Evolutionary conservation across 1,140 invertebrate species (phyloP), one percentile per base, ranked within the genome.

Genomic region (Latrodectus geometricus): DNA sequence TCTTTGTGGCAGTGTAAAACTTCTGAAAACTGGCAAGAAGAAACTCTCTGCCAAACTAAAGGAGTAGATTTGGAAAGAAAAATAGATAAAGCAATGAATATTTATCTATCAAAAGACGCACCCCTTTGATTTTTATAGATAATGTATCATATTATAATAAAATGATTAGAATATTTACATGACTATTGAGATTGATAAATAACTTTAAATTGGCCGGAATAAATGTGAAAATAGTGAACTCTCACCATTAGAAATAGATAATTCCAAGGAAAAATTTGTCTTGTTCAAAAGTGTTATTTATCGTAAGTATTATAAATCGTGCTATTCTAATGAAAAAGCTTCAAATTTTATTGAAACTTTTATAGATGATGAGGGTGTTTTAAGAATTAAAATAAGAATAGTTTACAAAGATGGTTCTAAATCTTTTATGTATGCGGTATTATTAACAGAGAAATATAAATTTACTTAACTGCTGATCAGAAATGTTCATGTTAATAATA

Each of bases 101-200:
- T 14, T 23, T 72, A 20, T n/a, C n/a, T n/a, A n/a, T n/a, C n/a
- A n/a, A n/a, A n/a, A n/a, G n/a, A n/a, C n/a, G n/a, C n/a, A n/a
- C n/a, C n/a, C n/a, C n/a, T n/a, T n/a, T n/a, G n/a, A n/a, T 48
- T 56, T 54, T 15, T 54, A 56, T 48, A 54, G 11, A n/a, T 61
- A 82, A 12, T 72, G n/a, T 82, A 15, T 82, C 54, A 11, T 72
- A n/a, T 11, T 72, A 68, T 72, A 73, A 56, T 15, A 82, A 72
- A 61, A 72, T 73, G 15, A 20, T 82, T 72, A 52, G 52, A 7
- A 54, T 73, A 20, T 5, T 82, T 11, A 9, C 79, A 9, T 82
- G 68, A 49, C 72, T 82, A 9, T 73, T 70, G 23, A 20, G 21
- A 52, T 70, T 50, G 69, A n/a, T 9, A 5, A 21, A 56, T 76